phyloP scores from a whole-genome alignment of 2,888 invertebrate genomes.

The Phania funesta region DNA sequence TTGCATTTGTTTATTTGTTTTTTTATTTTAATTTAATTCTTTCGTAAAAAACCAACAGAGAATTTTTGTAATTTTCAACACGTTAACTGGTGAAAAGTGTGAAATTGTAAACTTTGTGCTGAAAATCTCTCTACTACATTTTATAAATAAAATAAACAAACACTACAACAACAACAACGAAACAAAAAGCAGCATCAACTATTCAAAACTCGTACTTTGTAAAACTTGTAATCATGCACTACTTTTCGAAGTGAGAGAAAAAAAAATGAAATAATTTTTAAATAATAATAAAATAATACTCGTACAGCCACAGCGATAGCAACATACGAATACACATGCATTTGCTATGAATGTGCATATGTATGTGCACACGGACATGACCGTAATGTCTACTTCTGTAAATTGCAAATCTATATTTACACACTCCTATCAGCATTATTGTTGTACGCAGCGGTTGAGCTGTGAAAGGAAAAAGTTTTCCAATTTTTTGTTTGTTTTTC shows the following conservation, averaged over 20 bases:
- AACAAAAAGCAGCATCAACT: slow-evolving; percentile 26
- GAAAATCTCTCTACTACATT: slow-evolving; percentile 28
- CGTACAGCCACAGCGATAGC: not conserved
- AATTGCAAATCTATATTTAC: slow-evolving; percentile 29
- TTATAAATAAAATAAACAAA: slow-evolving; percentile 18
- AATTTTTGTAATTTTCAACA: slow-evolving; percentile 54
- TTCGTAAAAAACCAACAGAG: slow-evolving; percentile 15
- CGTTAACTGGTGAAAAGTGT: slow-evolving; percentile 56
- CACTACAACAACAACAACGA: not conserved
- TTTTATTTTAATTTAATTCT: slow-evolving; percentile 9
- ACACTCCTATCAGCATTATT: not conserved
- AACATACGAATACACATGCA: not conserved
- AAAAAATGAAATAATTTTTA: slow-evolving; percentile 32
- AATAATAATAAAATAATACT: slow-evolving; percentile 33
- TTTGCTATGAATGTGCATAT: no score
- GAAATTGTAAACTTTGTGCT: slow-evolving; percentile 57
- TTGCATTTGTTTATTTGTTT: not conserved
- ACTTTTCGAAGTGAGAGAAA: slow-evolving; percentile 21
- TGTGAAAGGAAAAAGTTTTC: slow-evolving; percentile 42
- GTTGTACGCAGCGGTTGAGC: not conserved
- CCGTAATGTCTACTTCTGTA: not conserved
- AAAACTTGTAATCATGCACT: slow-evolving; percentile 23
- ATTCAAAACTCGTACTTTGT: slow-evolving; percentile 39
- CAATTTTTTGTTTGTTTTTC: slow-evolving; percentile 8
- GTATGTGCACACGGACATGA: not conserved